A percentile compares a stretch with the other conserved stretches of the same genome.
Conservation (phyloP, 2,888 invertebrate species). For the Lordiphosa andalusiaca region DNA sequence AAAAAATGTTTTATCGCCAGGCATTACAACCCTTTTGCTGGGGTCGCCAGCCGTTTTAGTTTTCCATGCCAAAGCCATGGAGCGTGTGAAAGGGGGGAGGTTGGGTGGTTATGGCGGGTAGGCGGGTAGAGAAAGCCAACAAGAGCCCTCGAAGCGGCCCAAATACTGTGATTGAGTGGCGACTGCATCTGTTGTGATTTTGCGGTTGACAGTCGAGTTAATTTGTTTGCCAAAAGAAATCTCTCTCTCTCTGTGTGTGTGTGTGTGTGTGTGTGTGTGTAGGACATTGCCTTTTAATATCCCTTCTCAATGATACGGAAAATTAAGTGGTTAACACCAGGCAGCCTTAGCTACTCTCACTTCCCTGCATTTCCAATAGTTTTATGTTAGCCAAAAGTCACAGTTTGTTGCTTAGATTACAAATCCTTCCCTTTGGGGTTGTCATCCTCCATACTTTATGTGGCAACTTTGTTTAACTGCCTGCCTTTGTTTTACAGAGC, state of each 20-base stretch:
- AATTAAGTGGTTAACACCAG: constrained; percentile 59
- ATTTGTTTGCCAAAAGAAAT: constrained; percentile 50
- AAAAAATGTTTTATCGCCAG: constrained; percentile 54
- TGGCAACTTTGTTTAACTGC: neutral
- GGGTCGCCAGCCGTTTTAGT: constrained; percentile 51
- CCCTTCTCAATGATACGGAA: constrained; percentile 64
- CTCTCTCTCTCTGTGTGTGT: constrained; percentile 14
- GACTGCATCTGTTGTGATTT: constrained; percentile 70
- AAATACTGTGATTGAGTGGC: constrained; percentile 62
- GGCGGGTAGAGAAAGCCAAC: constrained; percentile 1
- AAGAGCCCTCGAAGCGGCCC: constrained; percentile 47
- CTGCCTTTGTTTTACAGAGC: constrained; percentile 1
- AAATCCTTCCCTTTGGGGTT: too few relatives aligned
- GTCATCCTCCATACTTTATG: too few relatives aligned
- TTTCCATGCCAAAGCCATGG: constrained; percentile 14
- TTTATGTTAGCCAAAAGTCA: neutral
- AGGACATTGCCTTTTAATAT: constrained; percentile 56
- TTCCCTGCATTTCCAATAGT: constrained; percentile 5
- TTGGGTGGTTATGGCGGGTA: constrained; percentile 6
- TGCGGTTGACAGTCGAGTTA: constrained; percentile 69
- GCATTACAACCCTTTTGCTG: constrained; percentile 46
- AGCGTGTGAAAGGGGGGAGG: neutral
- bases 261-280: neutral
- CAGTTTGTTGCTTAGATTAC: neutral
- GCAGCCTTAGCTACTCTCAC: too few relatives aligned